phyloP scores from a whole-genome alignment of 2,888 invertebrate species.

The Helleia helle region DNA sequence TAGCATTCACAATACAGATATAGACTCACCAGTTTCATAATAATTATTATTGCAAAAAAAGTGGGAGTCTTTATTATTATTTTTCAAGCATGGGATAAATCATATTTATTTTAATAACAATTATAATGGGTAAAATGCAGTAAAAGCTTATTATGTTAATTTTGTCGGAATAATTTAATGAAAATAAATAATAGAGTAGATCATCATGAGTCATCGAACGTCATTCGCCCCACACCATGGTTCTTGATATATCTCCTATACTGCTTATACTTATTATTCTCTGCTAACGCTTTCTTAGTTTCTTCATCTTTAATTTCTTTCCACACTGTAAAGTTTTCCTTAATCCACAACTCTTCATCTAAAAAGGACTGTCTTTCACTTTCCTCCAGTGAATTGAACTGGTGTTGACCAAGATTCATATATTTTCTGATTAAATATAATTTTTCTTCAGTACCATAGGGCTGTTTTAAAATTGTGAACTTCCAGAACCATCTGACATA shows the following conservation, averaged over 20 bases:
- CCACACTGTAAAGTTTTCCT: conserved; percentile 85
- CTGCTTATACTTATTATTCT: conserved; percentile 90
- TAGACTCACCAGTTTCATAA: no score
- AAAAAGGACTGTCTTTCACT: conserved; percentile 82
- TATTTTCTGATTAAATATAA: conserved; percentile 86
- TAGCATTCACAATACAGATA: no score
- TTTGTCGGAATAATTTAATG: conserved; percentile 11
- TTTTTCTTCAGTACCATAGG: conserved; percentile 88
- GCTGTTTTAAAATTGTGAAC: conserved; percentile 81
- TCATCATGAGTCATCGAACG: conserved; percentile 86
- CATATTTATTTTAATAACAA: no score
- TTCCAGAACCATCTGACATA: conserved; percentile 87
- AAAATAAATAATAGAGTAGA: conserved; percentile 15
- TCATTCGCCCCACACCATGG: conserved; percentile 91
- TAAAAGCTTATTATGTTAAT: no score
- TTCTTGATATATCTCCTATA: conserved; percentile 93
- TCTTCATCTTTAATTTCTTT: conserved; percentile 88
- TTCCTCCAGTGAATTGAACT: conserved; percentile 83
- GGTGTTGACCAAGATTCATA: conserved; percentile 81
- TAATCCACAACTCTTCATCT: conserved; percentile 85
- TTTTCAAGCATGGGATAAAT: no score
- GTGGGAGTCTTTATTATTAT: no score
- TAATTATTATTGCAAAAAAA: no score
- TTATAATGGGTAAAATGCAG: no score
- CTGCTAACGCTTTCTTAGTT: conserved; percentile 87